Conservation (phyloP, 1,140 invertebrate genomes). For the Homarus americanus region DNA sequence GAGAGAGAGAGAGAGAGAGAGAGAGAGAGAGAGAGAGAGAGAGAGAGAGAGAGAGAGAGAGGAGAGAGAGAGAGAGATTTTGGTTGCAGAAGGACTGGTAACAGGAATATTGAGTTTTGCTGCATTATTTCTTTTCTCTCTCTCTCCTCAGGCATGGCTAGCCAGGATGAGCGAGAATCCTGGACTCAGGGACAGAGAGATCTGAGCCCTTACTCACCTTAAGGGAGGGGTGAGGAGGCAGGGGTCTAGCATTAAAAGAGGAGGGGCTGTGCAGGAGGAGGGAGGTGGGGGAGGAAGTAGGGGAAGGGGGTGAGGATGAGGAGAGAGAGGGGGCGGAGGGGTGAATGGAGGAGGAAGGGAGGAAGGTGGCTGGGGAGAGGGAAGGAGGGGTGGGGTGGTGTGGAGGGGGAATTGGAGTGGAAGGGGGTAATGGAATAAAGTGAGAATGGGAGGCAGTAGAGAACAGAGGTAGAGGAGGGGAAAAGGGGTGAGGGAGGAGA, state of each 20-base stretch:
- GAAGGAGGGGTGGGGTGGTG: not conserved
- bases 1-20: not conserved
- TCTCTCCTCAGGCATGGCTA: too few relatives aligned
- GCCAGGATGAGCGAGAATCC: too few relatives aligned
- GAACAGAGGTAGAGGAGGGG: not conserved
- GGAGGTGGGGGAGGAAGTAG: too few relatives aligned
- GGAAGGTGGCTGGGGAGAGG: too few relatives aligned
- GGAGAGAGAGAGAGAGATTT: too few relatives aligned
- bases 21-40: not conserved
- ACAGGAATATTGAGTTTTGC: too few relatives aligned
- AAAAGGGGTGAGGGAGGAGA: not conserved
- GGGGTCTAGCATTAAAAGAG: not conserved
- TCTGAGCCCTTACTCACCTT: too few relatives aligned
- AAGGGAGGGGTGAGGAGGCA: not conserved
- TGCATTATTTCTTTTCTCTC: too few relatives aligned
- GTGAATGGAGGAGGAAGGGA: not conserved
- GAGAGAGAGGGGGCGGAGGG: not conserved
- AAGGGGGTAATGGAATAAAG: too few relatives aligned
- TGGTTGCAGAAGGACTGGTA: too few relatives aligned
- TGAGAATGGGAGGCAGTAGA: not conserved
- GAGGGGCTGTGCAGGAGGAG: too few relatives aligned
- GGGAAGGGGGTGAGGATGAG: not conserved
- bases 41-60: not conserved
- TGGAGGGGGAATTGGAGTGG: not conserved
- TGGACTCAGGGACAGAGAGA: too few relatives aligned